Evolutionary conservation across 1,140 invertebrate genomes (phyloP), one percentile per base, ranked within the genome.

Genomic region (Atta colombica): DNA sequence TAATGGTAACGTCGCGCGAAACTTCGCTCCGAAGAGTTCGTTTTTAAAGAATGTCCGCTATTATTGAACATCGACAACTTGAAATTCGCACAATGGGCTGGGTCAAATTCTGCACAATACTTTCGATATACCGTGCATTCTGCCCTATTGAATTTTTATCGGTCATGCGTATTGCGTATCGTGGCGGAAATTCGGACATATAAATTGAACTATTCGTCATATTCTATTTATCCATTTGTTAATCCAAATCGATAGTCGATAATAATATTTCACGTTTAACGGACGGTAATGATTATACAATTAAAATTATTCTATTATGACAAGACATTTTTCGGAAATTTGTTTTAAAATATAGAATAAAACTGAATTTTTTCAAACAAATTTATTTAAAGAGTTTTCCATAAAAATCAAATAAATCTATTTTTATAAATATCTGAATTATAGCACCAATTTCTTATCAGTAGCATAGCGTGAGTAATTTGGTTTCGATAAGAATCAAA

Each of bases 101-200:
- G 77, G 21, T 81, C 65, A 71, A 81, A 81, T 58, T 81, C 65
- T 69, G 31, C 65, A 81, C 77, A 71, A 81, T 81, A 81, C 77
- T 69, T 39, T 55, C 65, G 28, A 58, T 71, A 71, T 45, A 71
- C 4, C 77, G 21, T 35, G 65, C 65, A 55, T 81, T 81, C 65
- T 71, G 71, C 7, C 16, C 16, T 39, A 71, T 58, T 31, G 28
- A 81, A 81, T 69, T 71, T 81, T 81, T 81, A 81, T 81, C 77
- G 31, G 14, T n/a, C 28, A 16, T 49, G 28, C 35, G 63, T 53
- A 55, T 18, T 53, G n/a, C 49, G 63, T 18, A 39, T 39, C 35
- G 35, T 39, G 35, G 35, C 39, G n/a, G 31, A 78, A 49, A 14
- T 68, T 68, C 51, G 25, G 28, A 58, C 3, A 14, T 12, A 55